Base-by-base conservation (phyloP, 2,113 vertebrate species). In the Cyprinodon variegatus region DNA sequence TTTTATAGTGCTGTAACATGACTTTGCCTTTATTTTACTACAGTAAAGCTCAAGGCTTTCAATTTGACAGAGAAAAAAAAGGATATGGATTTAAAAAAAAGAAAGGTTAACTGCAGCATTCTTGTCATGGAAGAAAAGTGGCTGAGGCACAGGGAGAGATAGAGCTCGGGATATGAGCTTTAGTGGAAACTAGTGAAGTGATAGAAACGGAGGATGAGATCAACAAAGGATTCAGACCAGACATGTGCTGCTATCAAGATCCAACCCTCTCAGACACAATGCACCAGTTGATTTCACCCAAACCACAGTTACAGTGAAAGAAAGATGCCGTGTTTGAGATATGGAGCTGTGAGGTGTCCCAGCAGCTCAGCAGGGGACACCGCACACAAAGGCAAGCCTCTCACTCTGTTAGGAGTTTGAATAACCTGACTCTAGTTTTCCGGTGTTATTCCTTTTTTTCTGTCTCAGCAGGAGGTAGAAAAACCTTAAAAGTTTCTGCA, bases 241-340 rank as follows among this genome's bases (percentile, higher is more conserved):
- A 84, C 81, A 76, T 38, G 73, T 75, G 69, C 78, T 60, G 85
- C 88, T 86, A 87, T 88, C 77, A 38, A 78, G 84, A 85, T 82
- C 70, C 79, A 82, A 83, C 87, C 84, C 73, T 86, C 79, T 78
- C 69, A 83, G 72, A 86, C 88, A 89, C 90, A 90, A 90, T 85
- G 79, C 79, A 77, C 38, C 75, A 69, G 65, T 77, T 77, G 77
- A 71, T 74, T 77, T 74, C 81, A 60, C 72, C 66, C 70, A 73
- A 71, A 74, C 71, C 78, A 77, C 76, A 74, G 84, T 77, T 73
- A 73, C 70, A 68, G 63, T 65, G 72, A 83, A 82, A 77, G 72
- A 86, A 83, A 87, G 80, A 87, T 78, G 41, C 60, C 75, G 63
- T 71, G 68, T 74, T 79, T 77, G 71, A 74, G 72, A 81, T 79